Percentiles rank a stretch among this genome's conserved stretches.
Evolutionary conservation across 2,797 vertebrate species (phyloP).

Genomic region (Smutsia temminckii): DNA sequence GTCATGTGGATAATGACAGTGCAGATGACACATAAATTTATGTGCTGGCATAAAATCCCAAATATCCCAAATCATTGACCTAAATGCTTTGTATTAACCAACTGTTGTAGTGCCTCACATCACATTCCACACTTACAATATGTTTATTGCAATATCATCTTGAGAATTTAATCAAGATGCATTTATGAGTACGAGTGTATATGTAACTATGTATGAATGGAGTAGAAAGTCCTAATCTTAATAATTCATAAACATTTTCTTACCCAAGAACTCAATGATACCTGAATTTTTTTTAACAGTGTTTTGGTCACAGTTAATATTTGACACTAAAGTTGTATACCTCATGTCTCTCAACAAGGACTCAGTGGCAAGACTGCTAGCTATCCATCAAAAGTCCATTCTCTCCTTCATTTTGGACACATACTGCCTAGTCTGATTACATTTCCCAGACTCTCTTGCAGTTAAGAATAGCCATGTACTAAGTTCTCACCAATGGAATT

Average conservation of each 20-base stretch:
- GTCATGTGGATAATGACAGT: background rate
- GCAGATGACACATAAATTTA: too few species aligned
- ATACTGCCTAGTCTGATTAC: background rate
- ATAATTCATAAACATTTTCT: conserved; percentile 3
- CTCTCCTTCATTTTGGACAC: background rate
- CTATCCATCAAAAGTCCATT: background rate
- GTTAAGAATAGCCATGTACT: background rate
- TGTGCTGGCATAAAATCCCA: background rate
- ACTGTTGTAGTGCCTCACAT: background rate
- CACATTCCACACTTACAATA: background rate
- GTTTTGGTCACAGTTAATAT: background rate
- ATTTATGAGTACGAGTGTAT: background rate
- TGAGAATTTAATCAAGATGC: conserved; percentile 13
- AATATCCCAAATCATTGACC: background rate
- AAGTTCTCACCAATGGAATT: background rate
- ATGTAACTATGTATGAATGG: background rate
- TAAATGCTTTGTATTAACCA: background rate
- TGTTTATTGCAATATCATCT: background rate
- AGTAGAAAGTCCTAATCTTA: conserved; percentile 17
- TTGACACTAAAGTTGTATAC: background rate
- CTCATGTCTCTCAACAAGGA: background rate
- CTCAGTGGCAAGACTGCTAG: background rate
- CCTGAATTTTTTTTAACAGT: background rate
- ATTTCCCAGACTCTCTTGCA: background rate
- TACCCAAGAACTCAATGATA: conserved; percentile 11